These are phyloP conservation scores for Halocaridina rubra DNA, from an alignment of 2,888 invertebrate species.

Conservation along the genomic window DNA sequence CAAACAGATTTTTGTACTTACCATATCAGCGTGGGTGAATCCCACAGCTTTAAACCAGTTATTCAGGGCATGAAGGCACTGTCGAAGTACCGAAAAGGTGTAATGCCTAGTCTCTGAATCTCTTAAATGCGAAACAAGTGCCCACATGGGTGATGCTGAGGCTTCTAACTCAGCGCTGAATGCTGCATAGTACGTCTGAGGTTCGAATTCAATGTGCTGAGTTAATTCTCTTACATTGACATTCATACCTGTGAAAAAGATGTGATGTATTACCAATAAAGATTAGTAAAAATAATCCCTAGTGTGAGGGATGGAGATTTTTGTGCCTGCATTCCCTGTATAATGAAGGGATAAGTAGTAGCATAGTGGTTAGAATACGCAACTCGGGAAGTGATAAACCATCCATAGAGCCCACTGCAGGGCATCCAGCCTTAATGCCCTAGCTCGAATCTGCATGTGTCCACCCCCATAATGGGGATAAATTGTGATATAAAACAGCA, in stretches of 20 bases:
- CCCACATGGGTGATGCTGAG: conserved; percentile 98
- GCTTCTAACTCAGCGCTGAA: conserved; percentile 98
- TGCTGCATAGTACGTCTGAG: conserved; percentile 96
- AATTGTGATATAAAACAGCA: too few relatives aligned
- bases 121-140: conserved; percentile 87
- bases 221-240: conserved; percentile 90
- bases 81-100: conserved; percentile 82
- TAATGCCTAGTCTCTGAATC: conserved; percentile 80
- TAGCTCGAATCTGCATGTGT: too few relatives aligned
- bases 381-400: too few relatives aligned
- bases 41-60: conserved; percentile 90
- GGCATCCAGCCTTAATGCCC: too few relatives aligned
- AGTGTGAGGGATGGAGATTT: too few relatives aligned
- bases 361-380: too few relatives aligned
- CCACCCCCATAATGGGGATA: too few relatives aligned
- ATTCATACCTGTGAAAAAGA: conserved; percentile 85
- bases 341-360: too few relatives aligned
- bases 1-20: conserved; percentile 66
- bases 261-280: too few relatives aligned
- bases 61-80: conserved; percentile 90
- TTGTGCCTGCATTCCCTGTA: too few relatives aligned
- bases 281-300: too few relatives aligned
- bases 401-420: too few relatives aligned
- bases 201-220: conserved; percentile 95
- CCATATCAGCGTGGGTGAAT: conserved; percentile 78